Evolutionary conservation across 2,113 vertebrate species (phyloP).

Genomic region (Grammomys dolichurus): DNA sequence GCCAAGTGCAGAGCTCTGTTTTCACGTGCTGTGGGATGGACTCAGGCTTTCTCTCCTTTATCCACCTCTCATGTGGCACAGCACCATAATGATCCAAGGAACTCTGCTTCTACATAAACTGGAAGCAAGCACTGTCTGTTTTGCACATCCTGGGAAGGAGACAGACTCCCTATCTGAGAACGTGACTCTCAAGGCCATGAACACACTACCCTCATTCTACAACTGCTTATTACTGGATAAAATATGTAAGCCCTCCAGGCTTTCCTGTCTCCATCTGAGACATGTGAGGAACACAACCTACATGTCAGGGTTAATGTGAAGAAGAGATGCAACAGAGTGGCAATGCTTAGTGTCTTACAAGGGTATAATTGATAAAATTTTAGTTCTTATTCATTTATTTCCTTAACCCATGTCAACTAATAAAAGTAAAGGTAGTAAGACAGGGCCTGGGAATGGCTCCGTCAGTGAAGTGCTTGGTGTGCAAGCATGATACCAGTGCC

Average conservation of each 20-base stretch:
- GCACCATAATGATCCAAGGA: too few relatives aligned
- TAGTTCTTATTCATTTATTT: background rate
- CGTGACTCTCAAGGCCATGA: background rate
- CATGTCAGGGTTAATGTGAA: background rate
- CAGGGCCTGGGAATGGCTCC: background rate
- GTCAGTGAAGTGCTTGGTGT: background rate
- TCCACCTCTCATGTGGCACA: background rate
- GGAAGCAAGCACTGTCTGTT: background rate
- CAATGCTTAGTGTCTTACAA: background rate
- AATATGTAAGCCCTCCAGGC: background rate
- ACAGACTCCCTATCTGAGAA: background rate
- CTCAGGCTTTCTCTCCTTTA: background rate
- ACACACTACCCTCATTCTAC: background rate
- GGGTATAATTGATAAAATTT: background rate
- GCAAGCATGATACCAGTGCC: background rate
- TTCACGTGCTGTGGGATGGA: background rate
- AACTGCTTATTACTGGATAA: background rate
- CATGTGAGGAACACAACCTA: background rate
- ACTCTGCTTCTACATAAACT: background rate
- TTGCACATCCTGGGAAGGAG: background rate
- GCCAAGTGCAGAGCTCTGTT: background rate
- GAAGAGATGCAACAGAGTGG: too few relatives aligned
- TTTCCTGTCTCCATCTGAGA: background rate
- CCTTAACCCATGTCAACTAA: background rate
- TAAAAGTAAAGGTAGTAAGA: background rate